Base-by-base conservation (phyloP, 1,140 invertebrate genomes). In the Pseudachorutes palmiensis region DNA sequence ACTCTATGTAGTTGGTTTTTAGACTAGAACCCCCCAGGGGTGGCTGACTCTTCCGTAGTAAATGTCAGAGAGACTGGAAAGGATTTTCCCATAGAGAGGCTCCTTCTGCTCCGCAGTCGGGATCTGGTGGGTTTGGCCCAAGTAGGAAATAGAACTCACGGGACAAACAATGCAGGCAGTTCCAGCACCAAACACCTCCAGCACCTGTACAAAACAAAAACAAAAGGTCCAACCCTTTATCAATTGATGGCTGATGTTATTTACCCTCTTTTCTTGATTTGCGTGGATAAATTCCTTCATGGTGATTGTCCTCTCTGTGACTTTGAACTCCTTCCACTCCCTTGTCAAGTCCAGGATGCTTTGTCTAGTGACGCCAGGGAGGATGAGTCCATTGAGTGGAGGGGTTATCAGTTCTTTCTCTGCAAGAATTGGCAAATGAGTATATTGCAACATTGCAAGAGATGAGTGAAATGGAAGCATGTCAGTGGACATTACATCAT, bases 121-220 rank as follows among this genome's bases (percentile, higher is more conserved):
- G 66, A 93, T 84, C 3, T 82, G 74, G 62, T 93, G 80, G 70
- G 82, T 75, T 68, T 84, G 72, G 2, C 82, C 86, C 67, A 86
- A 62, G 76, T 87, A 94, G 41, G 86, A 82, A 62, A 98, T 91
- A 32, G 83, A 81, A 31, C 86, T 87, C 45, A 98, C 85, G 1
- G 95, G 95, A 76, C 89, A 94, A 0, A 98, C 87, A 57, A 94
- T 83, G 73, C 91, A 93, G 0, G 95, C 95, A 24, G 95, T 98
- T 62, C 95, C 95, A 58, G 91, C 84, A 51, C 94, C 94, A 81
- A 98, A 98, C 74, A 97, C 82, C 80, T 98, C 94, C 69, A 95
- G 76, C 58, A 98, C 77, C 92, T 96, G 78, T 19, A 81, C 72
- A 65, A 74, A 59, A 64, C 67, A 66, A 45, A 45, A 45, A n/a